A percentile compares a stretch with the other conserved stretches of the same genome.
Conservation (phyloP, 2,888 invertebrate species). For the Stenodema calcarata region DNA sequence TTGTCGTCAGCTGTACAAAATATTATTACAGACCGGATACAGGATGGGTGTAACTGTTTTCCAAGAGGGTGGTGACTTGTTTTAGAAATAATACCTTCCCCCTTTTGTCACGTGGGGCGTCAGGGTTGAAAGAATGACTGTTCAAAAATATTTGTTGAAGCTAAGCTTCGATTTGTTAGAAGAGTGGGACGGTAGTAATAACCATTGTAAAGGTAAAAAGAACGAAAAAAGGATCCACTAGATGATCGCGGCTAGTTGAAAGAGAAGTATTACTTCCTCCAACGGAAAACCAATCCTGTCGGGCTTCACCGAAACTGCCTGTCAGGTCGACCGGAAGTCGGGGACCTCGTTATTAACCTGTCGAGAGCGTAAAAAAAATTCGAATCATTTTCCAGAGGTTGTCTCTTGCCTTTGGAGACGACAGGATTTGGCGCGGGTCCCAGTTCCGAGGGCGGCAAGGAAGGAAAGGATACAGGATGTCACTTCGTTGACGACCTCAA, state of each 20-base stretch:
- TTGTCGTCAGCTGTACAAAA: neutral
- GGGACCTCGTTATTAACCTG: constrained; percentile 25
- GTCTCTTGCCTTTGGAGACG: neutral
- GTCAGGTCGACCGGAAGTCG: neutral
- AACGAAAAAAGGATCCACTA: neutral
- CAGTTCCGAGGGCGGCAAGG: neutral
- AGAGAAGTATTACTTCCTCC: neutral
- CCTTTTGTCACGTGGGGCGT: neutral
- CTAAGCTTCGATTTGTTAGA: neutral
- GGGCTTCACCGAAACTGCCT: neutral
- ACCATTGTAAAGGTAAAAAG: neutral
- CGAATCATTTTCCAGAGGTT: neutral
- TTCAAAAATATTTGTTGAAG: neutral
- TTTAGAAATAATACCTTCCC: neutral
- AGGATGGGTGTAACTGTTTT: neutral
- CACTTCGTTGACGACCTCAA: neutral
- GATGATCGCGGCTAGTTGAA: neutral
- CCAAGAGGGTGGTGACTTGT: neutral
- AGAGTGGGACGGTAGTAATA: neutral
- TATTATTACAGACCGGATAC: neutral
- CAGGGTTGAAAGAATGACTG: neutral
- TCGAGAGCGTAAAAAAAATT: neutral
- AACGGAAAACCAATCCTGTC: neutral
- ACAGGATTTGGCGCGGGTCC: neutral
- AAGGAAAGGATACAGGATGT: neutral